Percentiles rank a stretch among this genome's conserved stretches.
These are phyloP conservation scores for Sminthopsis crassicaudata DNA, from an alignment of 2,113 vertebrate species.

Conservation along the genomic window DNA sequence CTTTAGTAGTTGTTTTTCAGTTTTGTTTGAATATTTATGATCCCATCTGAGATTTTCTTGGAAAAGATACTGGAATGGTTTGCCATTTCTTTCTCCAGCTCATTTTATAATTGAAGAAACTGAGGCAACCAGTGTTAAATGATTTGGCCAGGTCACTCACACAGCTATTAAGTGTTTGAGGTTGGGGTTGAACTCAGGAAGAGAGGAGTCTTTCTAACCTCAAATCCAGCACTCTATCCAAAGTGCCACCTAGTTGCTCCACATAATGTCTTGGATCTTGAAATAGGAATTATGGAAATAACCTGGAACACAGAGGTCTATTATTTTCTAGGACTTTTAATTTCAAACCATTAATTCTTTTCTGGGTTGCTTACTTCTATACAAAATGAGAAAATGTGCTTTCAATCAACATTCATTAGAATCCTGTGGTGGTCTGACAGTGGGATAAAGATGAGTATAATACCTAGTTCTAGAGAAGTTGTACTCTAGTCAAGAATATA, in stretches of 20 bases:
- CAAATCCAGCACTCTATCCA: not conserved
- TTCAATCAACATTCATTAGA: not conserved
- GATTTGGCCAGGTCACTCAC: not conserved
- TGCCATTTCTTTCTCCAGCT: not conserved
- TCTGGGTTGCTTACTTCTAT: not conserved
- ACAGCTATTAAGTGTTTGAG: not conserved
- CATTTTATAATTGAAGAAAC: not conserved
- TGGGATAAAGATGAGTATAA: not conserved
- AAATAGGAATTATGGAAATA: not conserved
- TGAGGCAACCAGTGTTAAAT: not conserved
- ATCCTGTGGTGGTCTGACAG: not conserved
- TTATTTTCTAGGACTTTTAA: not conserved
- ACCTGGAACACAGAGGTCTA: not conserved
- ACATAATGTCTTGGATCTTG: not conserved
- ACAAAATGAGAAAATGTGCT: not conserved
- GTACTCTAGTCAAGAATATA: not conserved
- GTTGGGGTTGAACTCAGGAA: not conserved
- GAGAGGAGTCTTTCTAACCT: not conserved
- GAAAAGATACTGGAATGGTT: not conserved
- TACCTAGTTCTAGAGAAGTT: not conserved
- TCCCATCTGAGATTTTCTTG: not conserved
- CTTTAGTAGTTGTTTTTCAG: constrained; percentile 4
- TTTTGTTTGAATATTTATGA: not conserved
- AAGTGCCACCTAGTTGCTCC: not conserved
- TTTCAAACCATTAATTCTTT: not conserved